These are phyloP conservation scores for Stichodactyla mertensii DNA, from an alignment of 64 coral and sea anemone species.

Conservation along the genomic window DNA sequence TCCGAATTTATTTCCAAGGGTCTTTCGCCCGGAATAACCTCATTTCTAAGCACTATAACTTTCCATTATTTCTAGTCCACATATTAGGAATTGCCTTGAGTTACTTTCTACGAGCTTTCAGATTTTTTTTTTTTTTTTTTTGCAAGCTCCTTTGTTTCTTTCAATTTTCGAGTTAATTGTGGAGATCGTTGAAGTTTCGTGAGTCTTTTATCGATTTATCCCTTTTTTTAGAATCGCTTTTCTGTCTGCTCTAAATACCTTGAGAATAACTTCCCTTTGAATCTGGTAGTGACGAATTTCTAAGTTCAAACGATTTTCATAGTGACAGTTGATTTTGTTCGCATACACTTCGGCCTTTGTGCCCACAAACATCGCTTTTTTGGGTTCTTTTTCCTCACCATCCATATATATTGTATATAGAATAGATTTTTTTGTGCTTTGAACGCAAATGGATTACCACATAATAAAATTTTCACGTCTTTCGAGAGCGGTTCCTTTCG, in stretches of 20 bases:
- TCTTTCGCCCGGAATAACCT: too few relatives aligned
- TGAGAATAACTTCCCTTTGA: constrained; percentile 30
- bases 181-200: not conserved
- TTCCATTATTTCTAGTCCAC: too few relatives aligned
- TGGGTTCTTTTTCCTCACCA: not conserved
- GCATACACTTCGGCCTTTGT: constrained; percentile 42
- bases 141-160: not conserved
- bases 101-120: not conserved
- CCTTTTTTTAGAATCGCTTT: not conserved
- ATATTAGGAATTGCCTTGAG: too few relatives aligned
- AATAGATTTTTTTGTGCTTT: not conserved
- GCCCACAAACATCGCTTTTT: constrained; percentile 4
- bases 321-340: constrained; percentile 35
- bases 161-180: not conserved
- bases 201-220: constrained; percentile 18
- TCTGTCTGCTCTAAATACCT: constrained; percentile 23
- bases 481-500: not conserved
- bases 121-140: not conserved
- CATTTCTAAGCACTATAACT: too few relatives aligned
- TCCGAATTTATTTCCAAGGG: too few relatives aligned
- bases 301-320: constrained; percentile 20
- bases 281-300: constrained; percentile 34
- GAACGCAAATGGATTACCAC: too few relatives aligned
- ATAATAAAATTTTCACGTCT: not conserved
- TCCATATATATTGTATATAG: not conserved